phyloP scores from a whole-genome alignment of 2,113 vertebrate species.

The Haemorhous mexicanus region DNA sequence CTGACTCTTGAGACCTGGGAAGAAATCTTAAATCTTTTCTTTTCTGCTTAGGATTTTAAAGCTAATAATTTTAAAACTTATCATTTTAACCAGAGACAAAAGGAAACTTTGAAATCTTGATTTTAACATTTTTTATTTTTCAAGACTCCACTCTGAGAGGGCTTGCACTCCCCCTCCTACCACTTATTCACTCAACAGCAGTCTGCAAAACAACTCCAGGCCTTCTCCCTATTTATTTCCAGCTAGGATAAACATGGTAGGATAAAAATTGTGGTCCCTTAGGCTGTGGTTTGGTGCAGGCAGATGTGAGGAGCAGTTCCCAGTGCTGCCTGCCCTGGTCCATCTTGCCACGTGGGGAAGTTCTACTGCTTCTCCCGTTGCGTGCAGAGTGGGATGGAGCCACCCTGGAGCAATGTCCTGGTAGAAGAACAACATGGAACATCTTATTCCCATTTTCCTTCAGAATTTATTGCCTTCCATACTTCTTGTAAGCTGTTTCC shows the following conservation, averaged over 20 bases:
- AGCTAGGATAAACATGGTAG: neutral
- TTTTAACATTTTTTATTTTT: neutral
- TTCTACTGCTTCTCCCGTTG: neutral
- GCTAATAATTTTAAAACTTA: neutral
- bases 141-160: neutral
- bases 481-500: neutral
- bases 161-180: neutral
- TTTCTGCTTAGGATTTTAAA: neutral
- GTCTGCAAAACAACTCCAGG: neutral
- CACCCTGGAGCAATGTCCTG: accelerated
- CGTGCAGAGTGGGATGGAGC: accelerated
- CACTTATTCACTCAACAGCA: neutral
- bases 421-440: accelerated
- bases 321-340: neutral
- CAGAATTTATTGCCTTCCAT: neutral
- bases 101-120: neutral
- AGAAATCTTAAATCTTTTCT: neutral
- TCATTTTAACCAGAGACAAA: neutral
- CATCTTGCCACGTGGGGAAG: accelerated
- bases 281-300: neutral
- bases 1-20: neutral
- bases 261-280: accelerated
- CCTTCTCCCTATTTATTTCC: neutral
- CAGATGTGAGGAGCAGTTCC: neutral
- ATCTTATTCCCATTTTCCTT: neutral